phyloP scores from a whole-genome alignment of 2,888 invertebrate genomes.

The Papilio protenor region DNA sequence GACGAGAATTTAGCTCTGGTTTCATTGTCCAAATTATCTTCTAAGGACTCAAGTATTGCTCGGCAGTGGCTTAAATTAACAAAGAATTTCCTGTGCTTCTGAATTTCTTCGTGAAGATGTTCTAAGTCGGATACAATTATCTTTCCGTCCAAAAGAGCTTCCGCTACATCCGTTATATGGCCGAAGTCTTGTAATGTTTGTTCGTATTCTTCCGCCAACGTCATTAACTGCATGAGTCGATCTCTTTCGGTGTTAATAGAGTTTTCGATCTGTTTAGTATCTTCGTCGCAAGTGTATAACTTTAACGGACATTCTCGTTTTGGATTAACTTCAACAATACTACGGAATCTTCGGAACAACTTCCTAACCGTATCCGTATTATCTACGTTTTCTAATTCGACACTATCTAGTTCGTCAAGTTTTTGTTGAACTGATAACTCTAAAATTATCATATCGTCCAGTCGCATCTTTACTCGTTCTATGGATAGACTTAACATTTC shows the following conservation, averaged over 20 bases:
- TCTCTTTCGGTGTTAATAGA: slow-evolving; percentile 89
- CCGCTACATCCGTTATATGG: slow-evolving; percentile 93
- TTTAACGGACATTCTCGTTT: slow-evolving; percentile 88
- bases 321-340: slow-evolving; percentile 87
- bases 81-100: slow-evolving; percentile 95
- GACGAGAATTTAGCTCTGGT: slow-evolving; percentile 89
- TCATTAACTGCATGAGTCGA: slow-evolving; percentile 88
- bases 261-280: slow-evolving; percentile 88
- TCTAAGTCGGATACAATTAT: slow-evolving; percentile 90
- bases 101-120: slow-evolving; percentile 94
- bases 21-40: slow-evolving; percentile 92
- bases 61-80: slow-evolving; percentile 94
- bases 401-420: slow-evolving; percentile 87
- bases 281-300: slow-evolving; percentile 87
- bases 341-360: slow-evolving; percentile 86
- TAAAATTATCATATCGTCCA: slow-evolving; percentile 84
- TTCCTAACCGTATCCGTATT: slow-evolving; percentile 85
- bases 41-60: slow-evolving; percentile 93
- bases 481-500: slow-evolving; percentile 83
- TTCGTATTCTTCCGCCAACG: slow-evolving; percentile 93
- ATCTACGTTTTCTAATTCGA: slow-evolving; percentile 87
- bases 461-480: slow-evolving; percentile 75
- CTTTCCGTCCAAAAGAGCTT: slow-evolving; percentile 90
- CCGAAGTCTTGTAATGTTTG: slow-evolving; percentile 94
- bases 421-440: slow-evolving; percentile 88